phyloP scores from a whole-genome alignment of 2,113 vertebrate species.

The Tachysurus fulvidraco region DNA sequence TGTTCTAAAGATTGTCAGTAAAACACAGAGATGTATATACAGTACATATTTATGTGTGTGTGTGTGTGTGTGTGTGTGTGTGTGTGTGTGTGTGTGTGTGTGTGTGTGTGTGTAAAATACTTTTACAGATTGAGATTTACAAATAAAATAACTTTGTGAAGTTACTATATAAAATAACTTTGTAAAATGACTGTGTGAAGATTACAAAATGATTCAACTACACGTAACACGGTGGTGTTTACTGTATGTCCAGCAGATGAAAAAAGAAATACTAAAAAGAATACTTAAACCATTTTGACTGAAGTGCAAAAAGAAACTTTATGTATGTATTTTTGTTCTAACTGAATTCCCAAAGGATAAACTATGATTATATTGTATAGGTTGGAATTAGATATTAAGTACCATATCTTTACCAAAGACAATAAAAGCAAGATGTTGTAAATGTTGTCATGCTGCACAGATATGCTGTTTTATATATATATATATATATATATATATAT shows the following conservation, averaged over 20 bases:
- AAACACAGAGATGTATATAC: background rate
- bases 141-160: background rate
- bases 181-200: background rate
- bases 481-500: background rate
- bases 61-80: too few species aligned
- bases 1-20: slow-evolving; percentile 72
- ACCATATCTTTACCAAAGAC: background rate
- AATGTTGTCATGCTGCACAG: background rate
- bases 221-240: background rate
- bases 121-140: background rate
- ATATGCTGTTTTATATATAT: background rate
- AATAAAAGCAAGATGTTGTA: background rate
- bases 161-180: background rate
- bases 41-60: too few species aligned
- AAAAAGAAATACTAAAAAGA: background rate
- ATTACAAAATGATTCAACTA: background rate
- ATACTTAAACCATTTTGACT: background rate
- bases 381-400: background rate
- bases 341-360: background rate
- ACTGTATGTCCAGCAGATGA: background rate
- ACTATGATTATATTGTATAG: background rate
- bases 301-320: background rate
- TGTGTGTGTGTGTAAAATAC: too few species aligned
- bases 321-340: background rate
- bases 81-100: too few species aligned